A percentile compares a stretch with the other conserved stretches of the same genome.
Evolutionary conservation across 1,140 invertebrate genomes (phyloP).

Genomic region (Drosophila elegans): DNA sequence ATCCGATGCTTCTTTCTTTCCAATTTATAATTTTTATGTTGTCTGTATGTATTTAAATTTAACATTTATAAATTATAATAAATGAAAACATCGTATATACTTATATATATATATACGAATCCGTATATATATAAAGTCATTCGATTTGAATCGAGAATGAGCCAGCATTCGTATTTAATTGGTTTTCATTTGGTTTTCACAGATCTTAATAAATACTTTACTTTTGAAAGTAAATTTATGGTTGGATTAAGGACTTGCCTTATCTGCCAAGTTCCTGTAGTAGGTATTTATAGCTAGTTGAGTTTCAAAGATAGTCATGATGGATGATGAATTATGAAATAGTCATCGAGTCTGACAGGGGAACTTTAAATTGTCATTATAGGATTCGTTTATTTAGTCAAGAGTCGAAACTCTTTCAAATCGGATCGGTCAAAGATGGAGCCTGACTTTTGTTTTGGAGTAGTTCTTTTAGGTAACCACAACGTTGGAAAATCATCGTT

Average conservation of each 20-base stretch:
- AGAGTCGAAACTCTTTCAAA: neutral
- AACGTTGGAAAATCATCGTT: slow-evolving; percentile 52
- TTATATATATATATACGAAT: slow-evolving; percentile 59
- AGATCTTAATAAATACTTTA: neutral
- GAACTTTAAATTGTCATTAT: neutral
- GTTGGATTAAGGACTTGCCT: neutral
- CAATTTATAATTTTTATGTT: slow-evolving; percentile 78
- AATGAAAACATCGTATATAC: slow-evolving; percentile 58
- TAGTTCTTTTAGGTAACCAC: neutral
- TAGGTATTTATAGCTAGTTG: neutral
- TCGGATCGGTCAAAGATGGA: neutral
- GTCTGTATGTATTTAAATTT: slow-evolving; percentile 81
- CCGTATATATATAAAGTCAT: slow-evolving; percentile 58
- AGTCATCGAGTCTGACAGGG: neutral
- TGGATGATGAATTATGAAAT: slow-evolving; percentile 1
- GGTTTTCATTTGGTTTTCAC: slow-evolving; percentile 3
- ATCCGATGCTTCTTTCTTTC: slow-evolving; percentile 66
- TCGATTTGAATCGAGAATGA: slow-evolving; percentile 33
- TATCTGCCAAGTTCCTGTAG: neutral
- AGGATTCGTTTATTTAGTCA: neutral
- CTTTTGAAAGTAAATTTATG: neutral
- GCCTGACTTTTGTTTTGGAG: neutral
- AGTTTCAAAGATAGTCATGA: neutral
- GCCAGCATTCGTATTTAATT: slow-evolving; percentile 8
- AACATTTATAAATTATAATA: slow-evolving; percentile 76